Percentiles rank a stretch among this genome's conserved stretches.
Conservation (phyloP, 2,888 invertebrate genomes). For the Lissocephala sabroskyi region DNA sequence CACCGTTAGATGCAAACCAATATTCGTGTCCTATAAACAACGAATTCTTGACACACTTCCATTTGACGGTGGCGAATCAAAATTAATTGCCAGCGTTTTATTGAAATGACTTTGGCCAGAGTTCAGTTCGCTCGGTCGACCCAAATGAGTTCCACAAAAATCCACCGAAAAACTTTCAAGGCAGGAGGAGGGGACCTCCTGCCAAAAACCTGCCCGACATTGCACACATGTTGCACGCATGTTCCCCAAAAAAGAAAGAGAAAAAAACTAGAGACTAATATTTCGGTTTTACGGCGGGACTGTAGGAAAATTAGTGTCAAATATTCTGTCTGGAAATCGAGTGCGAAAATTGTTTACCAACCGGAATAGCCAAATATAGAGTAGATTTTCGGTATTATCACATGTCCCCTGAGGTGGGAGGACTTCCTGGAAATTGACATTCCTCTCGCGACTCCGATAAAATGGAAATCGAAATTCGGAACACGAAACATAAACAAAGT, state of each 20-base stretch:
- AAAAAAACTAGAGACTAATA: no score
- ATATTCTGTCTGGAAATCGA: slow-evolving; percentile 21
- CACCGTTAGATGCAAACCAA: background rate
- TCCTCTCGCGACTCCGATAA: background rate
- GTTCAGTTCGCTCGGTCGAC: background rate
- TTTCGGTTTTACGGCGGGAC: slow-evolving; percentile 20
- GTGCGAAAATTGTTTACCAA: slow-evolving; percentile 4
- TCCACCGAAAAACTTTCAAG: background rate
- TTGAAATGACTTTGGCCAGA: slow-evolving; percentile 43
- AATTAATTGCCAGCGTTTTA: slow-evolving; percentile 40
- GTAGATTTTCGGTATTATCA: no score
- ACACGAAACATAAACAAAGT: slow-evolving; percentile 54
- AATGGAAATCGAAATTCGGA: slow-evolving; percentile 42
- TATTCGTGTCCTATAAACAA: slow-evolving; percentile 53
- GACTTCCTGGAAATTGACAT: slow-evolving; percentile 39
- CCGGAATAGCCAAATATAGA: no score
- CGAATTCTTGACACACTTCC: slow-evolving; percentile 62
- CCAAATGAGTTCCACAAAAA: background rate
- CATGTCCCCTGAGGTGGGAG: slow-evolving; percentile 19
- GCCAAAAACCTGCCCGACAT: slow-evolving; percentile 9
- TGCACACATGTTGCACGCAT: slow-evolving; percentile 58
- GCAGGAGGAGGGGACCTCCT: no score
- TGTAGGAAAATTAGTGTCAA: slow-evolving; percentile 45
- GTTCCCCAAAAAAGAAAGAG: no score
- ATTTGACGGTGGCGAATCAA: slow-evolving; percentile 32